Evolutionary conservation across 1,140 invertebrate species (phyloP), one percentile per base, ranked within the genome.

Genomic region (Platyscapa corneri): DNA sequence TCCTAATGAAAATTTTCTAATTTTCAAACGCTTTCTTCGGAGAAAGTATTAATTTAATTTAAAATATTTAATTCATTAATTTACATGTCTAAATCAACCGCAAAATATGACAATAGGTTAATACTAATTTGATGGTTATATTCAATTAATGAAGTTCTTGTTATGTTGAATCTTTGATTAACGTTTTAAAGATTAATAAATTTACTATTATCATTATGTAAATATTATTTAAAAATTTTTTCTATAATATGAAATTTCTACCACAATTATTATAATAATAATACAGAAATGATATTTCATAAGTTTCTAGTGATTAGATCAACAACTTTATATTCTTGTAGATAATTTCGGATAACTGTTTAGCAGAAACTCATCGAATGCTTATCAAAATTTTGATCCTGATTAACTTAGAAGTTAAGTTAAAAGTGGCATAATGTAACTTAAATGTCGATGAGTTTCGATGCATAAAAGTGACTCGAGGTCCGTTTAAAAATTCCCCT

Each of bases 1-100:
- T 75, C 72, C 8, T n/a, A 75, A 75, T 46, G 72, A 75, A 27
- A 46, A 75, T 30, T 75, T 75, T 79, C 77, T 65, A 79, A 64
- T 79, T 64, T 32, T 60, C 34, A 42, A 79, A 32, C 18, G 60
- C 56, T 79, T 65, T 65, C 56, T 42, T 79, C 30, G 65, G 77
- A 64, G 77, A 79, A 79, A 79, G 34, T 65, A 37, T 60, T 60
- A 8, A 64, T 20, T 42, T n/a, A 5, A 64, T 34, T 64, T 27
- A 42, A 60, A 79, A 42, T 39, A 42, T 39, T 42, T 75, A 70
- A 37, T 37, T 32, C 67, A 16, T 39, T 37, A 2, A 37, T 70
- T 70, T 18, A 37, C 34, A 70, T 37, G 12, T 37, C 1, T 32
- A 37, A 0, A n/a, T 39, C 18, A 46, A 46, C 42, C 42, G 12